These are phyloP conservation scores for Heliconius erato DNA, from an alignment of 2,888 invertebrate species.

Conservation along the genomic window DNA sequence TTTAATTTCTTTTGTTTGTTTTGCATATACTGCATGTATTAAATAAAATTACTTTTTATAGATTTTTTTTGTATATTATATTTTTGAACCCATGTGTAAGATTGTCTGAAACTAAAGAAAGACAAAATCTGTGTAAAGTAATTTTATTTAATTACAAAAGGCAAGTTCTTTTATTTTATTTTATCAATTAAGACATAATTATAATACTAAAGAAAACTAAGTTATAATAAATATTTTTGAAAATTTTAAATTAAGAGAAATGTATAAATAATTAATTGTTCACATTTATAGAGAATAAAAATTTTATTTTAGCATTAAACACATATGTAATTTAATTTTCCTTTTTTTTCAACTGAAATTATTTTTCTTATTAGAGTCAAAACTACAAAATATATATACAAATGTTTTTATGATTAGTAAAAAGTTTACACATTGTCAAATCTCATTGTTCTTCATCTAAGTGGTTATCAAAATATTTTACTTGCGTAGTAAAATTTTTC, in stretches of 20 bases:
- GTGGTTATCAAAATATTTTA: slow-evolving; percentile 66
- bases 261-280: slow-evolving; percentile 50
- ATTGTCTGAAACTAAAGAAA: not conserved
- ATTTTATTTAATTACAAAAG: slow-evolving; percentile 1
- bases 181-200: not conserved
- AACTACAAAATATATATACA: slow-evolving; percentile 80
- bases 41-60: slow-evolving; percentile 3
- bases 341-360: slow-evolving; percentile 69
- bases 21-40: not conserved
- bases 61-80: not conserved
- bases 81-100: not conserved
- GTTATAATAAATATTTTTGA: slow-evolving; percentile 25
- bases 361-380: slow-evolving; percentile 71
- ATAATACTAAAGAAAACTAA: not conserved
- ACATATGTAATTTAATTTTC: slow-evolving; percentile 67
- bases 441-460: slow-evolving; percentile 66
- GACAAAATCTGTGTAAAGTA: slow-evolving; percentile 3
- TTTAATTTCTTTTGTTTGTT: not conserved
- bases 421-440: slow-evolving; percentile 69
- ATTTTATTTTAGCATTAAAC: slow-evolving; percentile 67
- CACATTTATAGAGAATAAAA: slow-evolving; percentile 63
- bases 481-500: not conserved
- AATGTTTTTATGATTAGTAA: slow-evolving; percentile 82
- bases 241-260: slow-evolving; percentile 61
- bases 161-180: not conserved